phyloP scores from a whole-genome alignment of 30 jellyfish, hydroid and myxozoan species.

The Phacellophora camtschatica region DNA sequence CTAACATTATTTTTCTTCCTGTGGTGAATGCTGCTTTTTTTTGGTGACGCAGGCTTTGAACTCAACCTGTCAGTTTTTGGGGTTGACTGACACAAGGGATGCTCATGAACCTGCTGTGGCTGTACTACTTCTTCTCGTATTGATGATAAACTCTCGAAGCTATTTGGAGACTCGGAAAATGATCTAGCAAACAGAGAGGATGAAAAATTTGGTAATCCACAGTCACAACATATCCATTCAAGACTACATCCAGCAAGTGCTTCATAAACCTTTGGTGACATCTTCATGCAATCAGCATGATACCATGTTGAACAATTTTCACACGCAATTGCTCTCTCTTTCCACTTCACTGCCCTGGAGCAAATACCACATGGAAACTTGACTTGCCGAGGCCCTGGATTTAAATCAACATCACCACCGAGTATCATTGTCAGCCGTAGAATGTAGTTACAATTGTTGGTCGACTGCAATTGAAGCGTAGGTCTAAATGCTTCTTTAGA shows the following conservation, averaged over 20 bases:
- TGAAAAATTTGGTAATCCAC: constrained; percentile 35
- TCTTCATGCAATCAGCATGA: constrained; percentile 20
- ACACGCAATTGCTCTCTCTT: constrained; percentile 19
- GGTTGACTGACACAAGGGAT: too few species aligned
- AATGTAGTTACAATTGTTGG: background rate
- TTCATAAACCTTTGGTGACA: constrained; percentile 19
- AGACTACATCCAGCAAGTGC: background rate
- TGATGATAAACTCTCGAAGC: background rate
- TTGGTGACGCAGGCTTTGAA: too few species aligned
- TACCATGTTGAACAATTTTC: constrained; percentile 20
- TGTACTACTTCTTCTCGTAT: too few species aligned
- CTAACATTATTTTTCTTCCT: background rate
- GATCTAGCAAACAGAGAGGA: background rate
- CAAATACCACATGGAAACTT: background rate
- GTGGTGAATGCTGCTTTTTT: too few species aligned
- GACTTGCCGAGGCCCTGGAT: constrained; percentile 21
- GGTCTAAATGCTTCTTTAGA: too few species aligned
- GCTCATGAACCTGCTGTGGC: too few species aligned
- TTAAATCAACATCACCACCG: constrained; percentile 6
- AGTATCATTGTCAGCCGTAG: background rate
- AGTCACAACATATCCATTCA: constrained; percentile 19
- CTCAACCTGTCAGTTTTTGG: too few species aligned
- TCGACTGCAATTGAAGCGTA: too few species aligned
- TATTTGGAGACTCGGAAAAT: background rate
- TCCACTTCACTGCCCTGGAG: constrained; percentile 27